These are phyloP conservation scores for Miichthys miiuy DNA, from an alignment of 2,797 vertebrate species.

Conservation along the genomic window DNA sequence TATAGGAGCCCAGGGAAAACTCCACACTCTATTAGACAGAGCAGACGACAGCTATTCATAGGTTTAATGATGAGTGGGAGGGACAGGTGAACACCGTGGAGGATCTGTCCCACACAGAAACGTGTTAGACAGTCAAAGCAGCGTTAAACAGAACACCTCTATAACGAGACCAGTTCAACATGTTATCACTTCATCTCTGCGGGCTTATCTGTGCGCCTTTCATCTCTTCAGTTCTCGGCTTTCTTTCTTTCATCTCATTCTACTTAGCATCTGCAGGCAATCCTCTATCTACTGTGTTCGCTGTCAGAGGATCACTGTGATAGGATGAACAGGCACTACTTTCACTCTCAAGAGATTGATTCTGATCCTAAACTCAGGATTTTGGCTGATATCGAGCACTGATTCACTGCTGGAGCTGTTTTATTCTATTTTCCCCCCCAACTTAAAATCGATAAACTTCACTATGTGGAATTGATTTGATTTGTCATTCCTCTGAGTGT, in stretches of 20 bases:
- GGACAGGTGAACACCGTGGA: constrained; percentile 57
- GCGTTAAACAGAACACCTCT: constrained; percentile 17
- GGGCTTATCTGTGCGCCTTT: constrained; percentile 30
- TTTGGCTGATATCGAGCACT: not conserved
- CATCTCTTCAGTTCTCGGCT: constrained; percentile 27
- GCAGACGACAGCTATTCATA: constrained; percentile 73
- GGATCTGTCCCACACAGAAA: constrained; percentile 38
- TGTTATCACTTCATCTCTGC: constrained; percentile 43
- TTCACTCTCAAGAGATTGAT: not conserved
- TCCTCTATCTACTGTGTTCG: not conserved
- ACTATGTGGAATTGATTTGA: not conserved
- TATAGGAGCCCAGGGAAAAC: constrained; percentile 75
- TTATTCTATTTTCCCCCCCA: not conserved
- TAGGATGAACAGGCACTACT: not conserved
- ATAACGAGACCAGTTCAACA: constrained; percentile 12
- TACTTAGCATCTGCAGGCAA: constrained; percentile 33
- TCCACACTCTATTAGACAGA: constrained; percentile 69
- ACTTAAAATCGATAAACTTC: not conserved
- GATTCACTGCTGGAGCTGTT: not conserved
- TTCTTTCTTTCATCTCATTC: constrained; percentile 36
- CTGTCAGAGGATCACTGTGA: not conserved
- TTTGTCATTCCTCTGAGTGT: not conserved
- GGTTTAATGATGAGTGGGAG: constrained; percentile 69
- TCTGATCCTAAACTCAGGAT: not conserved
- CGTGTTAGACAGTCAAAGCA: not conserved